A percentile compares a stretch with the other conserved stretches of the same genome.
Evolutionary conservation across 2,797 vertebrate genomes (phyloP).

Genomic region (Okamejei kenojei): DNA sequence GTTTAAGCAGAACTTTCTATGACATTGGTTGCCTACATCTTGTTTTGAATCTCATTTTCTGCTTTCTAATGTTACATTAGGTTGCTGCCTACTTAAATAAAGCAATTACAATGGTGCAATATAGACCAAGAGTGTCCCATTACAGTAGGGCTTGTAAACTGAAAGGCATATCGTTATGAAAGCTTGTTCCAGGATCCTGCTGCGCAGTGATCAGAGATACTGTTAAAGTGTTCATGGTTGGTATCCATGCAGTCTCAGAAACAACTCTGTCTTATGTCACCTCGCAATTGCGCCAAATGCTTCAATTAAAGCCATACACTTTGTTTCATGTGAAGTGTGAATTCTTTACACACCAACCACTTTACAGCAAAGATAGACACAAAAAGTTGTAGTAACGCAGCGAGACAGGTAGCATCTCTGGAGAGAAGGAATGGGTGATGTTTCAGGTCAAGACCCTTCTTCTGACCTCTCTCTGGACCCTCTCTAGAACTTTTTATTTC

Average conservation of each 20-base stretch:
- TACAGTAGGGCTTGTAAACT: background rate
- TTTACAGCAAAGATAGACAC: no score
- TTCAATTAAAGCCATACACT: background rate
- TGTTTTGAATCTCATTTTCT: background rate
- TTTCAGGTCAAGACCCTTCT: no score
- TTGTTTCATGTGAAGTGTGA: background rate
- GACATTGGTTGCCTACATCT: background rate
- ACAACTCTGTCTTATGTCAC: background rate
- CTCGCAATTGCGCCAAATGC: background rate
- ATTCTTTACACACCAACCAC: background rate
- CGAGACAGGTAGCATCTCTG: no score
- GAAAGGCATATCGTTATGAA: background rate
- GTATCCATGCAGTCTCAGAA: background rate
- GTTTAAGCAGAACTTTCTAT: background rate
- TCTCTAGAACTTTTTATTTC: no score
- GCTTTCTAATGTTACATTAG: background rate
- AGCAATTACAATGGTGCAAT: background rate
- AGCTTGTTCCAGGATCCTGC: background rate
- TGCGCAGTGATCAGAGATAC: background rate
- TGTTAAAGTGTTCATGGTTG: background rate
- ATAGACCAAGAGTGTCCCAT: background rate
- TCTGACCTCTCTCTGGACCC: no score
- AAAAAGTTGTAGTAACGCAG: no score
- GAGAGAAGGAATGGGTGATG: no score
- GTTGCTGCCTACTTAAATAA: background rate